Conservation (phyloP, 1,140 invertebrate species). For the Subanguina moxae region DNA sequence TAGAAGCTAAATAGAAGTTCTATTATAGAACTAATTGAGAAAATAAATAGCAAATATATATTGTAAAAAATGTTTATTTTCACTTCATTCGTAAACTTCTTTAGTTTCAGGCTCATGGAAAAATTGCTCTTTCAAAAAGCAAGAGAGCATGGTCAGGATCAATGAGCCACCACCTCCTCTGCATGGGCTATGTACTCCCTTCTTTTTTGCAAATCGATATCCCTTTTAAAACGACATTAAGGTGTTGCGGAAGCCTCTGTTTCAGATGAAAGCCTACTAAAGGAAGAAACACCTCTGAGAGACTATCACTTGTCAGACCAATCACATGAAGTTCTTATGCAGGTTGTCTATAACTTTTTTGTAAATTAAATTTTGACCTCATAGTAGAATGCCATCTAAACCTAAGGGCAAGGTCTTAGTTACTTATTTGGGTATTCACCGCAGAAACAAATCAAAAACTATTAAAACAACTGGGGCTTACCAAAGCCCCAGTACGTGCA, state of each 20-base stretch:
- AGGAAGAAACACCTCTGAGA: neutral
- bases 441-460: neutral
- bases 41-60: no score
- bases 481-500: no score
- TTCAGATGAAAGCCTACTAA: neutral
- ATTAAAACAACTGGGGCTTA: neutral
- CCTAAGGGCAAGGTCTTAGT: no score
- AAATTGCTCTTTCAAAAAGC: neutral
- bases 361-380: neutral
- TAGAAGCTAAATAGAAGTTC: no score
- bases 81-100: no score
- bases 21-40: no score
- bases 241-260: neutral
- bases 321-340: constrained; percentile 7
- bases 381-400: no score
- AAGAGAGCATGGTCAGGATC: neutral
- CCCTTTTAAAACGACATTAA: neutral
- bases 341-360: neutral
- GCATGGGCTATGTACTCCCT: neutral
- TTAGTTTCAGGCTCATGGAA: constrained; percentile 1
- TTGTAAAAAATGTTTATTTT: no score
- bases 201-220: neutral
- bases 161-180: neutral
- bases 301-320: constrained; percentile 10
- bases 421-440: no score